Percentiles rank a stretch among this genome's conserved stretches.
phyloP scores from a whole-genome alignment of 2,113 vertebrate genomes.

The Proteles cristata region DNA sequence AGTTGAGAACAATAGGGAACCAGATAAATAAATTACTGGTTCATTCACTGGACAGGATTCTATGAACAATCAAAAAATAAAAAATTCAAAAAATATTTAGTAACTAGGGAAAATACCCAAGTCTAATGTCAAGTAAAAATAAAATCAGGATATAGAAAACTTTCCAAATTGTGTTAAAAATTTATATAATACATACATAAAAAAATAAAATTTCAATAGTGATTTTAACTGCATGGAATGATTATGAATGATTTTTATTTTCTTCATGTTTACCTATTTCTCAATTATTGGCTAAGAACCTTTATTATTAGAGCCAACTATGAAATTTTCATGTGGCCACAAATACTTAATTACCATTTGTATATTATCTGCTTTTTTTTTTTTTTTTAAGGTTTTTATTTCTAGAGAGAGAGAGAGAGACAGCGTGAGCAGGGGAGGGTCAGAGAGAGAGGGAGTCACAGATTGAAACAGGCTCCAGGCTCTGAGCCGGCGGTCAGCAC shows the following conservation, averaged over 20 bases:
- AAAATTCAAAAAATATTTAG: constrained; percentile 34
- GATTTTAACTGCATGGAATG: not conserved
- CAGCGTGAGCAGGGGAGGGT: no score
- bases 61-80: constrained; percentile 34
- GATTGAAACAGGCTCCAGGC: no score
- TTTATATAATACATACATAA: not conserved
- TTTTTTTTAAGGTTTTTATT: no score
- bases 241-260: constrained; percentile 7
- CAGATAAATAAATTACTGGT: constrained; percentile 38
- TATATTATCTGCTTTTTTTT: constrained; percentile 33
- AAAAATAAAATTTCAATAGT: constrained; percentile 49
- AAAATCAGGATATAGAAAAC: constrained; percentile 39
- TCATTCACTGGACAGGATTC: constrained; percentile 14
- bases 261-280: not conserved
- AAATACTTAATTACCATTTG: not conserved
- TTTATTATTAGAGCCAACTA: constrained; percentile 2
- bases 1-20: constrained; percentile 18
- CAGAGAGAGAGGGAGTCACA: no score
- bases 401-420: no score
- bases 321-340: not conserved
- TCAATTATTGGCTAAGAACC: not conserved
- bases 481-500: no score
- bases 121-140: constrained; percentile 31
- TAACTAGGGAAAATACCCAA: not conserved
- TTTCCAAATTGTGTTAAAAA: constrained; percentile 1